Evolutionary conservation across 1,140 invertebrate genomes (phyloP), one percentile per base, ranked within the genome.

Genomic region (Lithobius niger): DNA sequence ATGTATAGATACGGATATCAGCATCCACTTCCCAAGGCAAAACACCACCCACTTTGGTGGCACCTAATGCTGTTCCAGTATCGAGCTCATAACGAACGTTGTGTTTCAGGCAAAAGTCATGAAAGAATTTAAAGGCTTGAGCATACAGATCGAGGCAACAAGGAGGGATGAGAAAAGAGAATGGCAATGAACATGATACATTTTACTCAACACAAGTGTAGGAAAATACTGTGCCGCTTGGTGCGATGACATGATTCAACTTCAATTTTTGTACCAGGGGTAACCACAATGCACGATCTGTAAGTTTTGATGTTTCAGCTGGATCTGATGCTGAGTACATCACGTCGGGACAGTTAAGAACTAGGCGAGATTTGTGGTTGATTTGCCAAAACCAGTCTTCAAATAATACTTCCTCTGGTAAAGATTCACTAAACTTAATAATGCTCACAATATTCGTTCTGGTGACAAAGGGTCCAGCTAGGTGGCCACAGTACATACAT

Each of bases 1-100:
- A n/a, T n/a, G n/a, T n/a, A n/a, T n/a, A n/a, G n/a, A n/a, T n/a
- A n/a, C n/a, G n/a, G 0, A 66, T 22, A 52, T 68, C 65, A 6
- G 53, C 64, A 54, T 67, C 66, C n/a, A 58, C 31, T 45, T 65
- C 65, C 65, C 66, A 68, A 22, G 67, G 66, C 21, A 67, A 50
- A 18, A 62, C 53, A 45, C 60, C 61, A 19, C 51, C 31, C 6
- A 67, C 56, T 57, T 67, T 68, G 3, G 68, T 64, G 3, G 63
- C 66, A n/a, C 64, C 66, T 3, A 68, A 55, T 1, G 63, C 47
- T 6, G 65, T 63, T 2, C 61, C 61, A 27, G 62, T 58, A 19
- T 63, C 59, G 1, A 69, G 52, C 48, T 68, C 64, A 52, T 66
- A 65, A 3, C 58, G 25, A 1, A 64, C 50, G 2, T 56, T 52